Base-by-base conservation (phyloP, 2,888 invertebrate species). In the Epinotia ramella region DNA sequence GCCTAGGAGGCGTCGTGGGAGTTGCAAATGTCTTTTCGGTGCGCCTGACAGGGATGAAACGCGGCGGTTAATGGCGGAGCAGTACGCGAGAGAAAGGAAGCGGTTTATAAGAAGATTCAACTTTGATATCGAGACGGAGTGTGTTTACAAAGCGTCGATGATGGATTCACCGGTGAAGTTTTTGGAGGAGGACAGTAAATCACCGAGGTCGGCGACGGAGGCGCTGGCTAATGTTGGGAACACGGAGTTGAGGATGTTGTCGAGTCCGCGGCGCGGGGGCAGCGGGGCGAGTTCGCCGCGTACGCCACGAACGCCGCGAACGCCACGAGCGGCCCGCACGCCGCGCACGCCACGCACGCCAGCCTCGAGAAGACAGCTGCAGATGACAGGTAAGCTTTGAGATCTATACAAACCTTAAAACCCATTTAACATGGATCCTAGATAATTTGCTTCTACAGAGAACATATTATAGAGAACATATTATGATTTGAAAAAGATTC, bases 1-100 rank as follows among this genome's bases (percentile, higher is more conserved):
- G 2, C 89, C 91, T 13, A 89, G 94, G 73, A 88, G 93, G 77
- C 87, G 93, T 53, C 89, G 94, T 4, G 92, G 93, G 68, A 92
- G 93, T 82, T 95, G 95, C 87, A 95, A 94, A 84, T 96, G 96
- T 82, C 86, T 96, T 3, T 96, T 96, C 81, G 96, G 96, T 11
- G 92, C 93, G 1, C 95, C 96, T 13, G 95, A 95, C 81, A 87
- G 95, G 5, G 94, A 95, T 40, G 96, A 96, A 73, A 96, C 96
- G 5, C 93, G 90, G 70, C 92, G 95, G 56, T 86, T 96, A 81
- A 91, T 96, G 79, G 94, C 95, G 53, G 96, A 96, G 76, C 95
- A 96, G 78, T 93, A 95, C 75, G 91, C 94, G 57, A 88, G 93
- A 76, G 96, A 96, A 78, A 90, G 95, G 81, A 94, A 95, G 81